Base-by-base conservation (phyloP, 2,888 invertebrate genomes). In the Apamea crenata region DNA sequence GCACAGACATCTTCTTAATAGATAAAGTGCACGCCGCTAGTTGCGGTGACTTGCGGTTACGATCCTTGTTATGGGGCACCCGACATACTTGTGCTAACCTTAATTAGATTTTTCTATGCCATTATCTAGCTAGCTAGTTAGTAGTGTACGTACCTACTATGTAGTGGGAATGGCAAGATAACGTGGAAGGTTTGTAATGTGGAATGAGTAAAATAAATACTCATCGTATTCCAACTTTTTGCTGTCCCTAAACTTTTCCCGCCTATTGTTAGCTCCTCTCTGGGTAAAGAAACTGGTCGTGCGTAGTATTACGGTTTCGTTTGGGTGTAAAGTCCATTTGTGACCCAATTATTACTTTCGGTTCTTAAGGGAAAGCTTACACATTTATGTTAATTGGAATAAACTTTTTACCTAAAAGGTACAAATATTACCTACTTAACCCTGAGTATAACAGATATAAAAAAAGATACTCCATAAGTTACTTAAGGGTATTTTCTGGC, bases 1-100 rank as follows among this genome's bases (percentile, higher is more conserved):
- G 95, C 95, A 92, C 93, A 94, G 96, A 95, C 94, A 92, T 94
- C 94, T 94, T 93, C 95, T 94, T 96, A 95, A 96, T 95, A 96
- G 95, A 95, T 95, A 95, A 95, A 96, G 94, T 95, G 95, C 94
- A 94, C 92, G 91, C 83, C 88, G 92, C 90, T 91, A 91, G 91
- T 93, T 91, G 90, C 85, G 90, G 91, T 90, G 90, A 91, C 91
- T 91, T 91, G 90, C 86, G 86, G 88, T 84, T 89, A 85, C 88
- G 84, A 80, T 82, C 80, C 83, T 80, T 78, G 84, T 90, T 86
- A 87, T 88, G 82, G 87, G 80, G 72, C 74, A 81, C 77, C 65
- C 82, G 66, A 81, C 75, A 80, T 78, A 78, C 76, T 82, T 78
- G 85, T 80, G 78, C 83, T 88, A 87, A 89, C 81, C 85, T 88